phyloP scores from a whole-genome alignment of 2,888 invertebrate species.

The Eucera pruinosa region DNA sequence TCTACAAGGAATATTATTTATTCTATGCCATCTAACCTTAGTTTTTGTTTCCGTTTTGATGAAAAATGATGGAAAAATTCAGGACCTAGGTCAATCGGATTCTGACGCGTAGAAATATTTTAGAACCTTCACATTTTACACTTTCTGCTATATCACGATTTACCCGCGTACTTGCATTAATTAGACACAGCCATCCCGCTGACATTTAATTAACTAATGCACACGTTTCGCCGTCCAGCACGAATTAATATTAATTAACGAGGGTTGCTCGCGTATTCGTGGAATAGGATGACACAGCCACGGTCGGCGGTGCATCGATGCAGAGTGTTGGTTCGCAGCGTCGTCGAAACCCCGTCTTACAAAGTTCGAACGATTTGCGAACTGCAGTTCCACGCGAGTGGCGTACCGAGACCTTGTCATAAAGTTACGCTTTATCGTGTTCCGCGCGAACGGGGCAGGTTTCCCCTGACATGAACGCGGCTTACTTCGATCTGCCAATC shows the following conservation, averaged over 20 bases:
- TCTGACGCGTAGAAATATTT: too few species aligned
- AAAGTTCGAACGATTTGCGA: conserved; percentile 68
- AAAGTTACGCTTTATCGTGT: conserved; percentile 78
- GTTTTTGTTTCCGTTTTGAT: too few species aligned
- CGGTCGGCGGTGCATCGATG: conserved; percentile 34
- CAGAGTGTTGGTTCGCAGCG: conserved; percentile 28
- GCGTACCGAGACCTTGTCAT: conserved; percentile 72
- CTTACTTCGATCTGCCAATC: conserved; percentile 75
- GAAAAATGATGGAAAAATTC: too few species aligned
- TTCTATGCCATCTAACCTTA: too few species aligned
- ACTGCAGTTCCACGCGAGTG: conserved; percentile 64
- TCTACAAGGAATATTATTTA: too few species aligned
- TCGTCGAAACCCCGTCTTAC: conserved; percentile 59
- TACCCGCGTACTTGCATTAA: background rate
- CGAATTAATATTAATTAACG: conserved; percentile 17
- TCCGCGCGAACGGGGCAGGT: conserved; percentile 69
- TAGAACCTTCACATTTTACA: background rate
- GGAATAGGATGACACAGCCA: conserved; percentile 5
- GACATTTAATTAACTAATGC: conserved; percentile 12
- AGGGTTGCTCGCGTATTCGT: background rate
- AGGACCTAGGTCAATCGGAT: too few species aligned
- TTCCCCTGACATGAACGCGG: conserved; percentile 59
- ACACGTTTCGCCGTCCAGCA: background rate
- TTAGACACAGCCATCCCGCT: background rate
- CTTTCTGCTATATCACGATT: too few species aligned